Evolutionary conservation across 2,888 invertebrate genomes (phyloP).

Genomic region (Eilema sororculum): DNA sequence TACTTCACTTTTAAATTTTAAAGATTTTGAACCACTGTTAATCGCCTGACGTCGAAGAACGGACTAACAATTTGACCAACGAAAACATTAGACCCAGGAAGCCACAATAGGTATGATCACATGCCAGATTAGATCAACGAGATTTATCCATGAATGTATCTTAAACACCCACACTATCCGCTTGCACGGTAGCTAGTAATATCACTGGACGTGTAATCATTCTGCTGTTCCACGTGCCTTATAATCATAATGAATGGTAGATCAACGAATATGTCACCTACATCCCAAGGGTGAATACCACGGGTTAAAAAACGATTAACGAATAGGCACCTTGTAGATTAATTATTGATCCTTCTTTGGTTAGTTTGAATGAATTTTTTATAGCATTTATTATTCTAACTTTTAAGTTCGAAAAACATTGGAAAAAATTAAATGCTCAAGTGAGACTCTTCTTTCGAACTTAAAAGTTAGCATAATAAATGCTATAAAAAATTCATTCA

Average conservation of each 20-base stretch:
- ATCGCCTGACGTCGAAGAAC: not conserved
- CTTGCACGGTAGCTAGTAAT: not conserved
- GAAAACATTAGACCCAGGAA: not conserved
- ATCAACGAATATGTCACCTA: not conserved
- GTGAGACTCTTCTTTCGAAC: too few species aligned
- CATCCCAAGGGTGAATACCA: not conserved
- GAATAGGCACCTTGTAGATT: too few species aligned
- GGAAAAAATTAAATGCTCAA: too few species aligned
- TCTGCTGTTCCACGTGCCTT: not conserved
- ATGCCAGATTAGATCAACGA: slow-evolving; percentile 1
- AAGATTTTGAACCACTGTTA: not conserved
- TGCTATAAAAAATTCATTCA: too few species aligned
- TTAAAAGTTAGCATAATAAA: too few species aligned
- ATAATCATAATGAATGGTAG: not conserved
- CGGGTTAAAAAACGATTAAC: too few species aligned
- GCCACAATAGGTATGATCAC: not conserved
- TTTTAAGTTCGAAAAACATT: too few species aligned
- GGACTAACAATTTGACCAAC: not conserved
- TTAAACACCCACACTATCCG: slow-evolving; percentile 1
- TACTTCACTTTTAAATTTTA: not conserved
- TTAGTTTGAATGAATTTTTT: too few species aligned
- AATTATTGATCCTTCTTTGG: too few species aligned
- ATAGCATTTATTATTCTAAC: too few species aligned
- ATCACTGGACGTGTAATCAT: not conserved
- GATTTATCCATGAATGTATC: not conserved